These are phyloP conservation scores for Dufourea novaeangliae DNA, from an alignment of 1,140 invertebrate genomes.

Conservation along the genomic window DNA sequence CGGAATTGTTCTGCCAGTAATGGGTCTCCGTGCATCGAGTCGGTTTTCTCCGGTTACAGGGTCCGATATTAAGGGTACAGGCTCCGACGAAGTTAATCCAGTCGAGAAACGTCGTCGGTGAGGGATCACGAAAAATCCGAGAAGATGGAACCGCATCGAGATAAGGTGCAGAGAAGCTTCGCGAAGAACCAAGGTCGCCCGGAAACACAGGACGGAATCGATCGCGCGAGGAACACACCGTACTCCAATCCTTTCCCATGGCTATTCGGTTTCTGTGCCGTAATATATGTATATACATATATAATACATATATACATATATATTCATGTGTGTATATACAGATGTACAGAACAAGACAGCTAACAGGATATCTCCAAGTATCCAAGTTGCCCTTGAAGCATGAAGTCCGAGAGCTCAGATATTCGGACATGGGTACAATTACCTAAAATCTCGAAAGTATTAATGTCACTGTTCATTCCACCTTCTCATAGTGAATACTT, in stretches of 20 bases:
- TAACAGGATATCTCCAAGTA: neutral
- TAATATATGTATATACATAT: slow-evolving; percentile 41
- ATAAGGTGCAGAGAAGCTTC: neutral
- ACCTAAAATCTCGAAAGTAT: no score
- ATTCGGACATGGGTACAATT: no score
- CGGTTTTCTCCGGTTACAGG: no score
- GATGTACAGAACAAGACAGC: neutral
- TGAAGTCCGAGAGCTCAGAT: neutral
- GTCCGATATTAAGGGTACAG: no score
- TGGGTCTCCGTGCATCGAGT: neutral
- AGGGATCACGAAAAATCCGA: neutral
- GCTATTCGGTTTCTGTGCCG: slow-evolving; percentile 37
- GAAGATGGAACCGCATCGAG: neutral
- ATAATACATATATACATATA: slow-evolving; percentile 4
- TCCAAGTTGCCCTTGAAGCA: neutral
- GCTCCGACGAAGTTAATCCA: no score
- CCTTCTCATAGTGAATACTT: no score
- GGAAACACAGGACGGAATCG: slow-evolving; percentile 13
- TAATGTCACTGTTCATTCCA: no score
- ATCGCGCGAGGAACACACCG: neutral
- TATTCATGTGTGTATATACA: neutral
- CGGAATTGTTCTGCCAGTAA: neutral
- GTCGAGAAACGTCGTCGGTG: neutral
- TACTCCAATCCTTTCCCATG: slow-evolving; percentile 42
- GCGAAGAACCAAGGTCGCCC: neutral